Conservation (phyloP, 2,113 vertebrate genomes). For the Mellivora capensis region DNA sequence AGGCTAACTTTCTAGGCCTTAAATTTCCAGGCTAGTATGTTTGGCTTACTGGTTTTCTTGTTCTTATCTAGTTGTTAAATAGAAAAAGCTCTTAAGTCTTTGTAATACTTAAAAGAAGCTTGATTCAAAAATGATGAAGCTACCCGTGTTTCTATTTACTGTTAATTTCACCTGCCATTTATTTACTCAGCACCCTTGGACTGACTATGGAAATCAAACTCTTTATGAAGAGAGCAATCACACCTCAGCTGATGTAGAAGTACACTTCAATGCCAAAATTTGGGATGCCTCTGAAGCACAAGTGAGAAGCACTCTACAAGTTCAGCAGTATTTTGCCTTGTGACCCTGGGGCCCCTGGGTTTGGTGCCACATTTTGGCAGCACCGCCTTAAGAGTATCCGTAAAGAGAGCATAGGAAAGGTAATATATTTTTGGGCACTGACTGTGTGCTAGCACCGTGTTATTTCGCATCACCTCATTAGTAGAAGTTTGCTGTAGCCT, state of each 20-base stretch:
- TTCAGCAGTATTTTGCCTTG: not conserved
- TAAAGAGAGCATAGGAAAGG: not conserved
- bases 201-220: not conserved
- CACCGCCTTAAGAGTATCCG: too few species aligned
- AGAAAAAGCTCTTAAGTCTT: not conserved
- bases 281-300: not conserved
- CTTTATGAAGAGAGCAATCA: not conserved
- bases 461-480: not conserved
- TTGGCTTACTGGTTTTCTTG: conserved; percentile 16
- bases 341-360: not conserved
- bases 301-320: not conserved
- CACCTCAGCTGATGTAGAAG: not conserved
- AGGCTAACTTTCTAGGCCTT: not conserved
- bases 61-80: not conserved
- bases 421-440: not conserved
- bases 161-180: not conserved
- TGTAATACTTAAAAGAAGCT: not conserved
- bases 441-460: not conserved
- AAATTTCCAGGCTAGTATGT: conserved; percentile 7
- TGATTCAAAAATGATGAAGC: not conserved
- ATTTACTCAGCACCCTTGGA: not conserved
- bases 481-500: not conserved
- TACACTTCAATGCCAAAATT: not conserved
- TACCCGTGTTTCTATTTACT: not conserved
- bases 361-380: not conserved